Conservation (phyloP, 2,797 vertebrate genomes). For the Hydrophis major region DNA sequence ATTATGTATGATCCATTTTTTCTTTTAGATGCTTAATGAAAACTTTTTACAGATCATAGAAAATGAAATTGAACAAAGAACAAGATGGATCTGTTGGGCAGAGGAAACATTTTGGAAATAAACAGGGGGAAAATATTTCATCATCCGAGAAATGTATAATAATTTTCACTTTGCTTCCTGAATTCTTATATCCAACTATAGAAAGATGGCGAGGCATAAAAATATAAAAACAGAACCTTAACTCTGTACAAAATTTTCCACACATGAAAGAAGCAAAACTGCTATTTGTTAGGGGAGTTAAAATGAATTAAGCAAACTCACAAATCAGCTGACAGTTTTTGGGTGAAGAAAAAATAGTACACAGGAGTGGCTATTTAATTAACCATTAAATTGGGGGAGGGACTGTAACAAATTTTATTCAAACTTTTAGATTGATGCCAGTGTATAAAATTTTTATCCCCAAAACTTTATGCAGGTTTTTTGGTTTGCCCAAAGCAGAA, state of each 20-base stretch:
- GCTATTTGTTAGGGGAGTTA: neutral
- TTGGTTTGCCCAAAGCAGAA: too few relatives aligned
- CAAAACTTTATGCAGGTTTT: too few relatives aligned
- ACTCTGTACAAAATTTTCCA: slow-evolving; percentile 11
- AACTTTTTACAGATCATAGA: neutral
- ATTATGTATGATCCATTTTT: neutral
- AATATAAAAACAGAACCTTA: slow-evolving; percentile 13
- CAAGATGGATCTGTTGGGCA: neutral
- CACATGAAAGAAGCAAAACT: neutral
- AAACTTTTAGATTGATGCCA: slow-evolving; percentile 18
- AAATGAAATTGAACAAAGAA: slow-evolving; percentile 22
- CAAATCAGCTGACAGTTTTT: slow-evolving; percentile 21
- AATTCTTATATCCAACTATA: neutral
- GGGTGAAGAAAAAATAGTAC: rapidly evolving
- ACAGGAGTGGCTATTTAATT: slow-evolving; percentile 37
- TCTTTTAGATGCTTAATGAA: neutral
- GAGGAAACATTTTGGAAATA: slow-evolving; percentile 18
- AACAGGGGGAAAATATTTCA: neutral
- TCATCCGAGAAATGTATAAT: neutral
- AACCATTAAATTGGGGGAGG: neutral
- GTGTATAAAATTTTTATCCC: too few relatives aligned
- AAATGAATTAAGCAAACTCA: slow-evolving; percentile 23
- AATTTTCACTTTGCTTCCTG: slow-evolving; percentile 12
- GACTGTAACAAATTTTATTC: neutral
- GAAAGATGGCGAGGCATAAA: neutral